Evolutionary conservation across 2,113 vertebrate species (phyloP).

Genomic region (Tursiops truncatus): DNA sequence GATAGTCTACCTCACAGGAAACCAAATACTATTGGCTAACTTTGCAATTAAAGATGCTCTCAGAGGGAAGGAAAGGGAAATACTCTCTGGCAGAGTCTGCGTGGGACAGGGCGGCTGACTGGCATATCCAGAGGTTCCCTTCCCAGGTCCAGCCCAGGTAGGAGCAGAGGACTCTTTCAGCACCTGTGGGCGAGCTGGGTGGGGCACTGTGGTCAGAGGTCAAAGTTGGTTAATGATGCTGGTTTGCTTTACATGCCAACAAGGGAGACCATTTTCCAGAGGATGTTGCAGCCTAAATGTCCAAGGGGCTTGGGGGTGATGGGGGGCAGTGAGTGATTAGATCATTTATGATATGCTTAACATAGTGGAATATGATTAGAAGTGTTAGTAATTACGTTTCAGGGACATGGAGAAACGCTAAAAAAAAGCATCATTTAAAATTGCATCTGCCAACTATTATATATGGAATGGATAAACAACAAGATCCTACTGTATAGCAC

Average conservation of each 20-base stretch:
- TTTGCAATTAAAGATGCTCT: constrained; percentile 58
- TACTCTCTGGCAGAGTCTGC: background rate
- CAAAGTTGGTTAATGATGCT: too few relatives aligned
- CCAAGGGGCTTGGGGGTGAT: too few relatives aligned
- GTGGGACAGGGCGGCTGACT: background rate
- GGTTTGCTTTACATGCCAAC: background rate
- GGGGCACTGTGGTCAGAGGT: background rate
- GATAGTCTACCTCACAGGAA: constrained; percentile 73
- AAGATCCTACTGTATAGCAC: background rate
- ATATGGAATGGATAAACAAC: background rate
- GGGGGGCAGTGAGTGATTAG: accelerated
- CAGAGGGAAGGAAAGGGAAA: constrained; percentile 28
- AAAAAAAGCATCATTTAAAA: background rate
- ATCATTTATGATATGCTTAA: background rate
- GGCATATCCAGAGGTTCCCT: background rate
- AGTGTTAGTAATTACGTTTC: background rate
- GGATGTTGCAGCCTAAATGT: background rate
- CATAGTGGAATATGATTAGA: background rate
- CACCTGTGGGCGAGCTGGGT: background rate
- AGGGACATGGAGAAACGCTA: background rate
- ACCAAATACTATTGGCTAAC: constrained; percentile 71
- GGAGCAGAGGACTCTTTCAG: background rate
- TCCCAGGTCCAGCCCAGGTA: constrained; percentile 56
- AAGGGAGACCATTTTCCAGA: background rate
- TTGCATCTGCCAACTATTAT: background rate